A percentile compares a stretch with the other conserved stretches of the same genome.
Conservation (phyloP, 1,140 invertebrate genomes). For the Samia ricini region DNA sequence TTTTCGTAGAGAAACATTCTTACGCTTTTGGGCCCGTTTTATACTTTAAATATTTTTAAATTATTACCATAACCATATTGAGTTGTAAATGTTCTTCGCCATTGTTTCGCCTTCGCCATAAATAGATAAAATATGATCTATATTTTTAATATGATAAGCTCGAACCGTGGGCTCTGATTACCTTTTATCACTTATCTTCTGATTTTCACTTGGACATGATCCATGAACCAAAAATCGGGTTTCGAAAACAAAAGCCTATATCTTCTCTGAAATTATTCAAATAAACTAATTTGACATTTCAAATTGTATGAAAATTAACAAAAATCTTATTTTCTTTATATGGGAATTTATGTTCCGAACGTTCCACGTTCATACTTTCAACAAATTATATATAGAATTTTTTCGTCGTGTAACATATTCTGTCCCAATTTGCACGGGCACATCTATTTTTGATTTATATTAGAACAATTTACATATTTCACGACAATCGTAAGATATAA, state of each 20-base stretch:
- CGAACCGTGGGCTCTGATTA: too few species aligned
- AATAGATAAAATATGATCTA: too few species aligned
- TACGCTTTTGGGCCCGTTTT: too few species aligned
- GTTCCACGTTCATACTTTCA: background rate
- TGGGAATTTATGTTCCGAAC: background rate
- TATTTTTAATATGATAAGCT: too few species aligned
- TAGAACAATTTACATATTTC: constrained; percentile 22
- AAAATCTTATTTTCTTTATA: background rate
- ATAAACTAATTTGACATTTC: background rate
- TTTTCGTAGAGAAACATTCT: too few species aligned
- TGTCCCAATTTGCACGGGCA: constrained; percentile 3
- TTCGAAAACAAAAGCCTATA: background rate
- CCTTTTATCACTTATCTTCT: too few species aligned
- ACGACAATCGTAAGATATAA: constrained; percentile 30
- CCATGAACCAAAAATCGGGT: background rate
- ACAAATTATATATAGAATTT: background rate
- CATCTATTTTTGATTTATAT: constrained; percentile 3
- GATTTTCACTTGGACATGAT: background rate
- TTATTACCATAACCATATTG: too few species aligned
- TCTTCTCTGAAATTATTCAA: background rate
- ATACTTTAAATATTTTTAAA: too few species aligned
- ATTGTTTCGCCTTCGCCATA: too few species aligned
- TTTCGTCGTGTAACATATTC: background rate
- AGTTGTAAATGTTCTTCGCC: too few species aligned
- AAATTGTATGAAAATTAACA: background rate